Evolutionary conservation across 1,140 invertebrate genomes (phyloP).

Genomic region (Drosophila lacertosa): DNA sequence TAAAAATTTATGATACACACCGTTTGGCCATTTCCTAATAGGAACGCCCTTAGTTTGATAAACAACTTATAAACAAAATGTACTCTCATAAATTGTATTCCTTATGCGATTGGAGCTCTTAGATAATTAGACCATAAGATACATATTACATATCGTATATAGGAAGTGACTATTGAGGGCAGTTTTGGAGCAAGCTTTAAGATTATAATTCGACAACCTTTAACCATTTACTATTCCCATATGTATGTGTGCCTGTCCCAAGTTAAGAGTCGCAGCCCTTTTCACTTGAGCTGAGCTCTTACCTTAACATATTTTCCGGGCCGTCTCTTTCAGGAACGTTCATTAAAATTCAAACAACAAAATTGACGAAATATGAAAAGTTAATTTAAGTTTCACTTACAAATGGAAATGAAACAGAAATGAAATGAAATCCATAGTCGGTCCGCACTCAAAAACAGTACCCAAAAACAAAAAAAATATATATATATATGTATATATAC

Average conservation of each 20-base stretch:
- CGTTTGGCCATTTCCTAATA: conserved; percentile 36
- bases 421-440: conserved; percentile 69
- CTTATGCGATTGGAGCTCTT: conserved; percentile 1
- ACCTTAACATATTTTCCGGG: conserved; percentile 8
- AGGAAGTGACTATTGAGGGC: no score
- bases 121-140: no score
- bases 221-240: no score
- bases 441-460: conserved; percentile 18
- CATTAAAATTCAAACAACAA: conserved; percentile 71
- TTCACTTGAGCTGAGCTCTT: neutral
- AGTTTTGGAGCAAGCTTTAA: no score
- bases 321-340: conserved; percentile 17
- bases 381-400: conserved; percentile 80
- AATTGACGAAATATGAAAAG: conserved; percentile 76
- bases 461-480: conserved; percentile 3
- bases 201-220: no score
- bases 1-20: conserved; percentile 42
- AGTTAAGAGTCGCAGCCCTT: neutral
- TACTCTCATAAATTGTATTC: conserved; percentile 25
- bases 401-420: conserved; percentile 78
- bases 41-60: conserved; percentile 32
- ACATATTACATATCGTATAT: no score
- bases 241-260: no score
- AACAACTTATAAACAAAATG: conserved; percentile 35
- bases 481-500: no score